Conservation (phyloP, 35 echinoderm and acorn worm species). For the Eucidaris tribuloides region DNA sequence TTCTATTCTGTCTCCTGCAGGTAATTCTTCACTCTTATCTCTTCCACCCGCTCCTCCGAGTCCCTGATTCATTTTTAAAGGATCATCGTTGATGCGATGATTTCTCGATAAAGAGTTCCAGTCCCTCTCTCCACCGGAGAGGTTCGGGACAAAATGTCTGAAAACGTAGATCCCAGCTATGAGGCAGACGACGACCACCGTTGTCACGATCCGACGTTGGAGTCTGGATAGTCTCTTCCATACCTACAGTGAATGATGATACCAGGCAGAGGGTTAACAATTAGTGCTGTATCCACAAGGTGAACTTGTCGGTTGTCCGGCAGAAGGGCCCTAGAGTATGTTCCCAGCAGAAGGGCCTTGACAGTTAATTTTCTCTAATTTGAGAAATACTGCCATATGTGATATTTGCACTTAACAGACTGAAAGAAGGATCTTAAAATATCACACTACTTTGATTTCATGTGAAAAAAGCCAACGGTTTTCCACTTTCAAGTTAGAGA, state of each 20-base stretch:
- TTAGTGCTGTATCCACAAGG: too few species aligned
- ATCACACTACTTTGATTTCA: too few species aligned
- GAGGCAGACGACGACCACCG: slow-evolving; percentile 9
- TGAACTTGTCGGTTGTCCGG: too few species aligned
- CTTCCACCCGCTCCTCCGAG: slow-evolving; percentile 31
- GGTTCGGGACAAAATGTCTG: slow-evolving; percentile 10
- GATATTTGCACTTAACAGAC: background rate
- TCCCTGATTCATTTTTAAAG: too few species aligned
- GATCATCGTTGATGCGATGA: background rate
- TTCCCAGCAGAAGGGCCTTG: too few species aligned
- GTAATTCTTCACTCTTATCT: background rate
- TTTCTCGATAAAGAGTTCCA: background rate
- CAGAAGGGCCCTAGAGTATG: too few species aligned
- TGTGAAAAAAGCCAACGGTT: too few species aligned
- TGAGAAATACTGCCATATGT: background rate
- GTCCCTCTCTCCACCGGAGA: background rate
- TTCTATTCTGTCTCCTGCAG: too few species aligned
- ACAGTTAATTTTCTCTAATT: background rate
- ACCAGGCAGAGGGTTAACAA: background rate
- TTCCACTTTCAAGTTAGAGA: too few species aligned
- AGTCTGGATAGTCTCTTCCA: slow-evolving; percentile 74
- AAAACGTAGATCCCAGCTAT: slow-evolving; percentile 42
- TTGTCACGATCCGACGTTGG: slow-evolving; percentile 36
- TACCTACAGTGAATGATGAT: background rate
- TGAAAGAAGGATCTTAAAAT: too few species aligned